These are phyloP conservation scores for Anas flavirostris DNA, from an alignment of 2,797 vertebrate genomes.

Conservation along the genomic window DNA sequence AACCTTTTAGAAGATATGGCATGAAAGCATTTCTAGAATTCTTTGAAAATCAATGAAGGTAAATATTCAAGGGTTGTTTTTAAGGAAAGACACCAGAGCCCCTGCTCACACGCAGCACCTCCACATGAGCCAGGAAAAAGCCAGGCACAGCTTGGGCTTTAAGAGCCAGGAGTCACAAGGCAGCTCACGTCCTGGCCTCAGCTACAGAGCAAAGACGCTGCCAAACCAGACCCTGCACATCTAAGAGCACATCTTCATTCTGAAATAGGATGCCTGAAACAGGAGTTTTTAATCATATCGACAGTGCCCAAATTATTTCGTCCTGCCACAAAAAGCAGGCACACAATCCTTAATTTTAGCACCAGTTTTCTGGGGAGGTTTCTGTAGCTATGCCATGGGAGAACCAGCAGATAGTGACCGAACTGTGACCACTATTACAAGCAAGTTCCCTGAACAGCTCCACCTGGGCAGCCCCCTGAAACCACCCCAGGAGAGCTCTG, in stretches of 20 bases:
- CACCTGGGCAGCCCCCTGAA: not conserved
- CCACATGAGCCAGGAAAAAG: not conserved
- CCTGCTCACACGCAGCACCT: not conserved
- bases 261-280: not conserved
- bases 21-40: not conserved
- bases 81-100: not conserved
- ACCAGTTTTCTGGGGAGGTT: not conserved
- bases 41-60: not conserved
- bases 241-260: not conserved
- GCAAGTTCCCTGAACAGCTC: not conserved
- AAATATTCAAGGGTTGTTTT: not conserved
- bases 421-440: not conserved
- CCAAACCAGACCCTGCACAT: not conserved
- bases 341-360: accelerated
- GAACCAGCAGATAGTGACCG: not conserved
- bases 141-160: not conserved
- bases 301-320: not conserved
- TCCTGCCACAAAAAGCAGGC: not conserved
- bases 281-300: not conserved
- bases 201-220: not conserved
- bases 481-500: not conserved
- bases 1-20: not conserved
- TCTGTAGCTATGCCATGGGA: not conserved
- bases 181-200: not conserved
- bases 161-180: not conserved